Evolutionary conservation across 2,888 invertebrate genomes (phyloP).

Genomic region (Metalampra italica): DNA sequence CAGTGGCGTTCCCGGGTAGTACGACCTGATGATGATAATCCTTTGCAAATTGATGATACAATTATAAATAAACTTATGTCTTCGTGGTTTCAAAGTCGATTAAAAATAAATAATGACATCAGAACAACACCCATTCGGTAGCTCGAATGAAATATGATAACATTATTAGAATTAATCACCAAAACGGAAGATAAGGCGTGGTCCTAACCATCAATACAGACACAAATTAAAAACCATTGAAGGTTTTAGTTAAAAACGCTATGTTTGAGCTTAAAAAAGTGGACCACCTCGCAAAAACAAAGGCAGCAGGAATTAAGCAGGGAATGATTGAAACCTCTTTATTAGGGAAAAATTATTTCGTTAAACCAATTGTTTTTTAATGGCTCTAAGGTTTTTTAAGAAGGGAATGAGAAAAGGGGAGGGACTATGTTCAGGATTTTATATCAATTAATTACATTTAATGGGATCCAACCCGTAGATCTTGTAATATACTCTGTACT

Average conservation of each 20-base stretch:
- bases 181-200: constrained; percentile 44
- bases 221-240: constrained; percentile 29
- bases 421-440: too few relatives aligned
- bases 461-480: too few relatives aligned
- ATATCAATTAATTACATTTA: too few relatives aligned
- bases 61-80: too few relatives aligned
- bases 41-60: too few relatives aligned
- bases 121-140: constrained; percentile 55
- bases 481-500: too few relatives aligned
- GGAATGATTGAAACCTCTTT: constrained; percentile 43
- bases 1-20: too few relatives aligned
- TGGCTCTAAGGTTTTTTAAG: constrained; percentile 7
- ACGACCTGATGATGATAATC: too few relatives aligned
- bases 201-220: constrained; percentile 36
- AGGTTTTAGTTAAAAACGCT: constrained; percentile 21
- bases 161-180: constrained; percentile 49
- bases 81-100: constrained; percentile 6
- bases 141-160: constrained; percentile 48
- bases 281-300: constrained; percentile 25
- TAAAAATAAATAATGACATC: constrained; percentile 54
- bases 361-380: constrained; percentile 28
- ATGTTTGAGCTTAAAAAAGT: constrained; percentile 27
- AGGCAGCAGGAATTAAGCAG: constrained; percentile 17
- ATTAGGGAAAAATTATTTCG: constrained; percentile 44
- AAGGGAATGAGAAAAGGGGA: constrained; percentile 13